These are phyloP conservation scores for Centruroides sculpturatus DNA, from an alignment of 1,140 invertebrate genomes.

Conservation along the genomic window DNA sequence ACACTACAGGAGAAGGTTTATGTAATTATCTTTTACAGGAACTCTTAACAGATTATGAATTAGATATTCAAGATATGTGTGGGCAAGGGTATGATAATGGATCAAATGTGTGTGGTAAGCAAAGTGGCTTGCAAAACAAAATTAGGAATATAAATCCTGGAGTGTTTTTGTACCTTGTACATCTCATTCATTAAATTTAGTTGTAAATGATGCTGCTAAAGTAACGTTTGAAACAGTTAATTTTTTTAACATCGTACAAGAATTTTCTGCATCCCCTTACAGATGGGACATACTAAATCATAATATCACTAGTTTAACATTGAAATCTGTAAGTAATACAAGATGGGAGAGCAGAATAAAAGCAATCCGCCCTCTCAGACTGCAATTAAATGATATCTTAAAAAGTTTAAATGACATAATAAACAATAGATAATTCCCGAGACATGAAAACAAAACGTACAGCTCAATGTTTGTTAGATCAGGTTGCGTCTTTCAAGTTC, in stretches of 20 bases:
- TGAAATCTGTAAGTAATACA: not conserved
- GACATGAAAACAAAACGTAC: too few relatives aligned
- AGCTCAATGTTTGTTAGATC: too few relatives aligned
- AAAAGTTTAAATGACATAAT: not conserved
- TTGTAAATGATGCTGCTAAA: constrained; percentile 2
- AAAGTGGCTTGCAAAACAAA: constrained; percentile 1
- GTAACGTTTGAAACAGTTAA: not conserved
- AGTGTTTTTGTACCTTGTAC: constrained; percentile 5
- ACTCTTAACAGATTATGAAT: not conserved
- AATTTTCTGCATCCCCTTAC: not conserved
- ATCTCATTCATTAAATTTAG: constrained; percentile 7
- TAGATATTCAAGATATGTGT: not conserved
- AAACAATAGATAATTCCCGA: not conserved
- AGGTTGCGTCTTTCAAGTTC: too few relatives aligned
- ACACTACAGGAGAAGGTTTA: not conserved
- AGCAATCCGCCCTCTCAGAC: not conserved
- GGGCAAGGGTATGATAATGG: constrained; percentile 7
- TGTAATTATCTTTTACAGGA: not conserved
- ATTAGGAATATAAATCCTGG: not conserved
- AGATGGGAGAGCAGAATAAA: not conserved
- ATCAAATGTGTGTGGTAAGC: constrained; percentile 6
- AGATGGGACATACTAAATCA: constrained; percentile 2
- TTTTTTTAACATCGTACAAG: not conserved
- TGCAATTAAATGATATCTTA: not conserved
- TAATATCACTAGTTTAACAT: not conserved